Percentiles rank a stretch among this genome's conserved stretches.
phyloP scores from a whole-genome alignment of 2,888 invertebrate genomes.

The Dicycla oo region DNA sequence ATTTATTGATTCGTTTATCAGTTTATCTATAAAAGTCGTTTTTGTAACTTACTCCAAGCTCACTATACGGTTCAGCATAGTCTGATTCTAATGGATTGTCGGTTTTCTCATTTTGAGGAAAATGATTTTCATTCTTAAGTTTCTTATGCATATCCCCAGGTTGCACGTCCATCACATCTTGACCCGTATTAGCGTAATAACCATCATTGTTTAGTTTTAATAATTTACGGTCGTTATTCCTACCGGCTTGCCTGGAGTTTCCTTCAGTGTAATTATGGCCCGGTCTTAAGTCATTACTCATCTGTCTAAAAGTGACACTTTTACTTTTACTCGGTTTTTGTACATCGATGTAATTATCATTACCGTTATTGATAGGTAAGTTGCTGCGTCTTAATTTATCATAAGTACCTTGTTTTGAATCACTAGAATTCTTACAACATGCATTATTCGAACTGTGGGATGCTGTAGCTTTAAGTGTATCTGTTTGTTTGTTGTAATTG shows the following conservation, averaged over 20 bases:
- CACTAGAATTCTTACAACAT: neutral
- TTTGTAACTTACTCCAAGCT: slow-evolving; percentile 7
- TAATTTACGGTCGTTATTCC: neutral
- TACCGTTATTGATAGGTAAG: neutral
- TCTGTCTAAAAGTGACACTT: slow-evolving; percentile 17
- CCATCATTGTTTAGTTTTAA: neutral
- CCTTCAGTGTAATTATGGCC: neutral
- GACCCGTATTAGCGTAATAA: slow-evolving; percentile 7
- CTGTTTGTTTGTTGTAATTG: neutral
- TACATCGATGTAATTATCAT: neutral
- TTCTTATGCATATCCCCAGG: neutral
- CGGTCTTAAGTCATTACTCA: slow-evolving; percentile 1
- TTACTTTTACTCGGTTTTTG: slow-evolving; percentile 12
- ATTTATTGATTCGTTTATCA: neutral
- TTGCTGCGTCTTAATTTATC: slow-evolving; percentile 6
- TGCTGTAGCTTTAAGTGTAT: neutral
- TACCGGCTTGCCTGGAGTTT: neutral
- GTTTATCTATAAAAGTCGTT: slow-evolving; percentile 14
- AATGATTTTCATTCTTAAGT: slow-evolving; percentile 4
- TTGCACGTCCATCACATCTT: neutral
- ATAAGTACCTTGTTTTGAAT: slow-evolving; percentile 1
- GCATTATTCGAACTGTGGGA: neutral
- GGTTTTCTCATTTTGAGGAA: neutral
- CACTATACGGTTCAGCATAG: slow-evolving; percentile 26
- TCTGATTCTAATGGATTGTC: neutral